Conservation (phyloP, 2,113 vertebrate species). For the Australoheros scitulus region DNA sequence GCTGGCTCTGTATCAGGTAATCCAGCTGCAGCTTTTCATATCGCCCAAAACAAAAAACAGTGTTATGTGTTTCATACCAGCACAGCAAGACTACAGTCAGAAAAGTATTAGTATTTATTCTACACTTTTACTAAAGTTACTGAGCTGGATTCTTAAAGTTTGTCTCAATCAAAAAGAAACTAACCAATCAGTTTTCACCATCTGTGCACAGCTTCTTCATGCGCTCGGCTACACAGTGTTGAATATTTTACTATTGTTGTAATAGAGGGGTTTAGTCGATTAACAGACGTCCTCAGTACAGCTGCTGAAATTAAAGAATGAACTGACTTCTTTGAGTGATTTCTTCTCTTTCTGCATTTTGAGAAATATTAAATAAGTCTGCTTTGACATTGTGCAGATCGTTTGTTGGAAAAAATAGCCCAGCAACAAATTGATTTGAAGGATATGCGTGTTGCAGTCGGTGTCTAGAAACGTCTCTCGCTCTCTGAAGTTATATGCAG, state of each 20-base stretch:
- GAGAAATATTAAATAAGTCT: not conserved
- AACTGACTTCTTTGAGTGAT: not conserved
- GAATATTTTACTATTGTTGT: not conserved
- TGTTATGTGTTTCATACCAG: not conserved
- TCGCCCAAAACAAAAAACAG: not conserved
- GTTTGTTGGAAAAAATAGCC: not conserved
- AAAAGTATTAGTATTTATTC: fast-evolving
- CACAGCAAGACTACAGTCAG: not conserved
- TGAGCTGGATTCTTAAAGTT: not conserved
- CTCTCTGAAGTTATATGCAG: not conserved
- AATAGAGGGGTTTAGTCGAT: not conserved
- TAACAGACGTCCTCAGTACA: not conserved
- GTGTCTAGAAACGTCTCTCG: not conserved
- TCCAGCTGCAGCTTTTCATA: not conserved
- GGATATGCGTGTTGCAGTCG: not conserved
- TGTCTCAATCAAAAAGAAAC: not conserved
- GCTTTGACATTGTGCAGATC: not conserved
- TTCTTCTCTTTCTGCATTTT: not conserved
- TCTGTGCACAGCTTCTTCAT: not conserved
- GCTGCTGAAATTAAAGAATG: not conserved
- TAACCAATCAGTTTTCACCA: not conserved
- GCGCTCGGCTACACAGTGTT: not conserved
- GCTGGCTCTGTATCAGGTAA: constrained; percentile 89
- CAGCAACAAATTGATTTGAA: not conserved
- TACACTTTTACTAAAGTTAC: too few relatives aligned